These are phyloP conservation scores for Bombus balteatus DNA, from an alignment of 1,140 invertebrate species.

Conservation along the genomic window DNA sequence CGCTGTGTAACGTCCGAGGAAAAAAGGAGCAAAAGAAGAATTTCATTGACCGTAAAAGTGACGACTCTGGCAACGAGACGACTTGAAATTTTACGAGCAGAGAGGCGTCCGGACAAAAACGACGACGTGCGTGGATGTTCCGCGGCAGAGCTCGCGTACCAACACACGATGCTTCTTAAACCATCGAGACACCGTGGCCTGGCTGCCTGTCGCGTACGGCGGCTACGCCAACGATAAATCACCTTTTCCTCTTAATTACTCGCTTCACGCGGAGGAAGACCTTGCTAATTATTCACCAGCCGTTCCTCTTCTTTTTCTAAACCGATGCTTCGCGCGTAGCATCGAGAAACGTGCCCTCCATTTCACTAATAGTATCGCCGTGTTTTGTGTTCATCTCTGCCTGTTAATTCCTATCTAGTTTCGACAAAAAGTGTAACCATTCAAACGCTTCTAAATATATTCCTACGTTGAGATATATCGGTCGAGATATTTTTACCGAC, in stretches of 20 bases:
- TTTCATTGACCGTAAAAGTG: constrained; percentile 45
- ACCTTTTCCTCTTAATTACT: constrained; percentile 60
- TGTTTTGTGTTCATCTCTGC: no score
- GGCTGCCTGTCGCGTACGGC: constrained; percentile 10
- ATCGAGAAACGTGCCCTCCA: constrained; percentile 30
- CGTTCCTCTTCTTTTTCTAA: not conserved
- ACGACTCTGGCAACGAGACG: constrained; percentile 36
- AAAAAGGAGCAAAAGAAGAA: not conserved
- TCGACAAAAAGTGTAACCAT: not conserved
- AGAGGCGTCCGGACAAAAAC: constrained; percentile 28
- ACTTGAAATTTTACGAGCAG: constrained; percentile 56
- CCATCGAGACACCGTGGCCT: not conserved
- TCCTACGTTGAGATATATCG: not conserved
- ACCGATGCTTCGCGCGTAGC: not conserved
- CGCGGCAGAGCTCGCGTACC: not conserved
- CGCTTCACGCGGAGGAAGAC: constrained; percentile 11
- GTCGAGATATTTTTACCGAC: no score
- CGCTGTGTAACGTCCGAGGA: not conserved
- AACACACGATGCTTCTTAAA: not conserved
- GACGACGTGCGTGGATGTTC: not conserved
- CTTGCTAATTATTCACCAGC: constrained; percentile 52
- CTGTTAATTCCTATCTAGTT: constrained; percentile 17
- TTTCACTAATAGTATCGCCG: not conserved
- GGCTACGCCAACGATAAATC: constrained; percentile 51
- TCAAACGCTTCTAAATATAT: no score